Base-by-base conservation (phyloP, 2,888 invertebrate species). In the Drosophila bunnanda region DNA sequence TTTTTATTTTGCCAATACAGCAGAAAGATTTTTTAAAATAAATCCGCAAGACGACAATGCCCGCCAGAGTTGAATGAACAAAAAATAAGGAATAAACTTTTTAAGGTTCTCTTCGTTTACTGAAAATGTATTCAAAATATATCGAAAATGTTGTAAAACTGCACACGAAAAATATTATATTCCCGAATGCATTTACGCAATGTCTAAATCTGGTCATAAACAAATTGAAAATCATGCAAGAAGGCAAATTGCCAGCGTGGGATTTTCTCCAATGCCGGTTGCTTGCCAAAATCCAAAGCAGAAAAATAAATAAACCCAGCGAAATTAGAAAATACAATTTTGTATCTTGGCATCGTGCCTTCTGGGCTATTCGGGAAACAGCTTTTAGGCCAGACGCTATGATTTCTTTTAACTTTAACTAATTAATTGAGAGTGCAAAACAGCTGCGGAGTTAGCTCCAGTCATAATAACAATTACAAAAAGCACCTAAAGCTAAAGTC, bases 301-400 rank as follows among this genome's bases (percentile, higher is more conserved):
- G 55, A 67, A 52, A 44, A 56, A 62, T 38, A 56, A 77, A 62
- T 52, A 61, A 48, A 58, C 39, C 59, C 66, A 48, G 38, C 30
- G 30, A 41, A 17, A 50, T 20, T 32, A 50, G 20, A 17, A 32
- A 50, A 50, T 10, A 52, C 50, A 20, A 22, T 22, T 52, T 52
- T 52, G 32, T 34, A 15, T 34, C 43, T 86, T 82, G 89, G 89
- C 89, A 82, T 25, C 44, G 56, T 89, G 84, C 89, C 88, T 77
- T 59, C 60, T 77, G 80, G 83, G 70, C 57, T 74, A 71, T 70
- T 61, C 66, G 71, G 71, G 77, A 77, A 64, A 32, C 30, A 44
- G 54, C 34, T 55, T 38, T 69, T 17, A 62, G 76, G 30, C 17
- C 30, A 30, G 17, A 7, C 48, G 54, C 58, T 44, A 48, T 41